Conservation (phyloP, 1,140 invertebrate genomes). For the Drosophila tropicalis region DNA sequence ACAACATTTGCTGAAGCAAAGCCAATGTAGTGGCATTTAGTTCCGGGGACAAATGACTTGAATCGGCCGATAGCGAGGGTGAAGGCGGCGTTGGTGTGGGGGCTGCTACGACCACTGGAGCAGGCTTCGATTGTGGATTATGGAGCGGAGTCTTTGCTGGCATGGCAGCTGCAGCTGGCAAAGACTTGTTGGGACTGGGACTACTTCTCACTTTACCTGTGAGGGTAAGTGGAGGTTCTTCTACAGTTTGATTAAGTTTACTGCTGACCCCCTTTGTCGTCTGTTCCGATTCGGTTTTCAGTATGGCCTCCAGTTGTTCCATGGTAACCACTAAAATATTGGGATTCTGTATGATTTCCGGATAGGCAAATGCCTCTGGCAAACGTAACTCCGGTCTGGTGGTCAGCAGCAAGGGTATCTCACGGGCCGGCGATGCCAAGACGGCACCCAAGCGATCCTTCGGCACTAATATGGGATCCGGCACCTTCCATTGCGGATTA, state of each 20-base stretch:
- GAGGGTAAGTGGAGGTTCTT: not conserved
- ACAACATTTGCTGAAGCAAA: conserved; percentile 88
- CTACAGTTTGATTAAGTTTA: conserved; percentile 47
- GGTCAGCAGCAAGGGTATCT: conserved; percentile 89
- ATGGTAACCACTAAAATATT: conserved; percentile 91
- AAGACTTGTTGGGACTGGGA: conserved; percentile 48
- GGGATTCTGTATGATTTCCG: conserved; percentile 89
- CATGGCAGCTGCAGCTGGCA: conserved; percentile 1
- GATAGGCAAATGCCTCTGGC: conserved; percentile 88
- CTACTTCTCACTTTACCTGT: conserved; percentile 39
- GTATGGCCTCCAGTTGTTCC: conserved; percentile 89
- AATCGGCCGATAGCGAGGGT: conserved; percentile 66
- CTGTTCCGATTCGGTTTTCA: conserved; percentile 84
- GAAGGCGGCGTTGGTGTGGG: conserved; percentile 38
- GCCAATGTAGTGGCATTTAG: conserved; percentile 87
- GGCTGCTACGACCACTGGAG: conserved; percentile 1
- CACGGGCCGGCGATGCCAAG: conserved; percentile 88
- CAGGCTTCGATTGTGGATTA: conserved; percentile 26
- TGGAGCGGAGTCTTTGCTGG: conserved; percentile 1
- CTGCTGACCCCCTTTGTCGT: conserved; percentile 50
- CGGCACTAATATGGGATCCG: conserved; percentile 91
- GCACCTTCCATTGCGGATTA: conserved; percentile 88
- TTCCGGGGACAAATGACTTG: conserved; percentile 84
- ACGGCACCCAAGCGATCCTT: conserved; percentile 89
- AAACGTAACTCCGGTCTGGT: conserved; percentile 88